These are phyloP conservation scores for Peromyscus melanophrys DNA, from an alignment of 2,797 vertebrate species.

Conservation along the genomic window DNA sequence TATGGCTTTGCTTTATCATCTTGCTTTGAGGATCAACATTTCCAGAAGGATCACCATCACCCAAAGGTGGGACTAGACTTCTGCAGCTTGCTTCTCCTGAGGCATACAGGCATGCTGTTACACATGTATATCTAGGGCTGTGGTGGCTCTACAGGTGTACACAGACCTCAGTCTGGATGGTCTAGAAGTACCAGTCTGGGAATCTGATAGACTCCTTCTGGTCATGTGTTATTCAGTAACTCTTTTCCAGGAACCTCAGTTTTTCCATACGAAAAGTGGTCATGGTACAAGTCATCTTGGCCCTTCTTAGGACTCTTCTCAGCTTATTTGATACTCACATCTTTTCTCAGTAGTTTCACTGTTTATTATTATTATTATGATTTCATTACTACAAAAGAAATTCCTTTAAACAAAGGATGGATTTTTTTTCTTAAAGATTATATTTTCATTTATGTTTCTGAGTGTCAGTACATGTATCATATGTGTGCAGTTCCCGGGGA, in stretches of 20 bases:
- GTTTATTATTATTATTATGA: background rate
- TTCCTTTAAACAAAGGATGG: background rate
- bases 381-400: background rate
- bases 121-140: background rate
- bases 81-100: rapidly evolving
- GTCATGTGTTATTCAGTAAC: background rate
- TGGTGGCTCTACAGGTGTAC: too few relatives aligned
- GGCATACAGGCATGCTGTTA: rapidly evolving
- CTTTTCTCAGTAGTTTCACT: background rate
- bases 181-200: background rate
- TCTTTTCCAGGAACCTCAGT: background rate
- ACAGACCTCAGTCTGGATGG: background rate
- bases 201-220: background rate
- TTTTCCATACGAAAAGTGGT: background rate
- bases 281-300: rapidly evolving
- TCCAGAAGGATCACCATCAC: background rate
- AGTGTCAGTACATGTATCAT: background rate
- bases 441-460: background rate
- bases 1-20: background rate
- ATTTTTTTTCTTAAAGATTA: background rate
- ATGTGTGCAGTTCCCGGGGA: background rate
- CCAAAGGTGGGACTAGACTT: rapidly evolving
- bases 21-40: background rate
- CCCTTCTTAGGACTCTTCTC: background rate
- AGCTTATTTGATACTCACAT: background rate